Percentiles rank a stretch among this genome's conserved stretches.
phyloP scores from a whole-genome alignment of 1,140 invertebrate genomes.

The Octopus sinensis region DNA sequence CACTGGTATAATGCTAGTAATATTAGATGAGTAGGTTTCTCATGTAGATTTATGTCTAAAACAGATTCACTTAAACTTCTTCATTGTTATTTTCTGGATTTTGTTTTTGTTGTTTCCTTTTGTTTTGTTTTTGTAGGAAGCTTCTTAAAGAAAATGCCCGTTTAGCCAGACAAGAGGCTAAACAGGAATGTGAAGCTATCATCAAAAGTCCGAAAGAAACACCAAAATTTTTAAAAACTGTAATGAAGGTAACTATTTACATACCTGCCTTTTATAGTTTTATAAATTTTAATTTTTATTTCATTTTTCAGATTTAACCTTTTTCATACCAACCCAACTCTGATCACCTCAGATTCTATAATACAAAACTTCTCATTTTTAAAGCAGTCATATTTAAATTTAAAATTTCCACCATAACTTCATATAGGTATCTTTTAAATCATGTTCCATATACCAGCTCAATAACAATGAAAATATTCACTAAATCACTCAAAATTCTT shows the following conservation, averaged over 20 bases:
- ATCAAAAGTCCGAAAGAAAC: conserved; percentile 43
- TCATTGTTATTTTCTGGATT: too few species aligned
- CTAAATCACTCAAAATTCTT: too few species aligned
- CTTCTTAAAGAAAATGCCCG: conserved; percentile 48
- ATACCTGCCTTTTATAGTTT: too few species aligned
- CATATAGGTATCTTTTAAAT: not conserved
- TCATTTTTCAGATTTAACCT: not conserved
- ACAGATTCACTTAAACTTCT: too few species aligned
- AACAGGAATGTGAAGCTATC: conserved; percentile 43
- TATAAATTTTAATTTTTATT: too few species aligned
- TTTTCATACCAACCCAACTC: not conserved
- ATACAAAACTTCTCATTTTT: not conserved
- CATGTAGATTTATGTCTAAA: too few species aligned
- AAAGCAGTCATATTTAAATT: not conserved
- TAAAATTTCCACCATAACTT: not conserved
- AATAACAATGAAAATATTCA: too few species aligned
- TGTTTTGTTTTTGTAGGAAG: conserved; percentile 36
- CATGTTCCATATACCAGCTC: too few species aligned
- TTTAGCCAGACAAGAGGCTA: conserved; percentile 32
- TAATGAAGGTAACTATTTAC: conserved; percentile 39
- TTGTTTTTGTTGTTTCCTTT: not conserved
- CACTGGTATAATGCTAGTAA: too few species aligned
- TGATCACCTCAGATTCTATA: not conserved
- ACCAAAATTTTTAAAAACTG: conserved; percentile 48
- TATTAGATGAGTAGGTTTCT: too few species aligned